Percentiles rank a stretch among this genome's conserved stretches.
Evolutionary conservation across 1,140 invertebrate genomes (phyloP).

Genomic region (Lerema accius): DNA sequence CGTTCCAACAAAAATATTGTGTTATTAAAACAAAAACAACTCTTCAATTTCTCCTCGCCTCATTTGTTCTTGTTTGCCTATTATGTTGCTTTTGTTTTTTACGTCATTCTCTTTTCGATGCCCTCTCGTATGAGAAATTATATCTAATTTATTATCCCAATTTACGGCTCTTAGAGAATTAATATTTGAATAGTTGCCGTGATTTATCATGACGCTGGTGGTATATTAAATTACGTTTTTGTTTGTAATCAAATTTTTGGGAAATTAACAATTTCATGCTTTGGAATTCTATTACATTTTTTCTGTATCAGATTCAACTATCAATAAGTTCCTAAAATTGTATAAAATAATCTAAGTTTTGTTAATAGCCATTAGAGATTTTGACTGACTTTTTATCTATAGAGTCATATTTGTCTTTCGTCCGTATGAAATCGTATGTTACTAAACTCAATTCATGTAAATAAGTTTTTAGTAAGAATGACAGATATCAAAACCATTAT

Average conservation of each 20-base stretch:
- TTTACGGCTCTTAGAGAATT: constrained; percentile 63
- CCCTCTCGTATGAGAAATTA: constrained; percentile 64
- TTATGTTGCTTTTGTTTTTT: constrained; percentile 53
- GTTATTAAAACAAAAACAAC: constrained; percentile 66
- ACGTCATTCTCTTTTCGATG: constrained; percentile 36
- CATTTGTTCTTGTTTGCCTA: constrained; percentile 72
- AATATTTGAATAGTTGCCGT: constrained; percentile 66
- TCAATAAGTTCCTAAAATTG: too few species aligned
- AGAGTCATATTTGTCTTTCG: too few species aligned
- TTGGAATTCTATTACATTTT: neutral
- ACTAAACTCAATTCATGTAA: too few species aligned
- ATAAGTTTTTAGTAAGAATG: too few species aligned
- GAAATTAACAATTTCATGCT: constrained; percentile 29
- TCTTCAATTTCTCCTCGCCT: constrained; percentile 62
- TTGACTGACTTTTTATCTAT: too few species aligned
- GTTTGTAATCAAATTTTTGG: constrained; percentile 26
- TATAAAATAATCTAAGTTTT: too few species aligned
- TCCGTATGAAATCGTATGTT: too few species aligned
- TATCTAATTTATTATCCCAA: constrained; percentile 75
- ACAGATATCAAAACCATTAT: too few species aligned
- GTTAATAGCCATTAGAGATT: too few species aligned
- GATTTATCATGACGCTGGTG: constrained; percentile 51
- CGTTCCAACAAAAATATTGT: constrained; percentile 64
- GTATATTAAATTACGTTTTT: constrained; percentile 41
- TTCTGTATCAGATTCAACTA: too few species aligned